Percentiles rank a stretch among this genome's conserved stretches.
Conservation (phyloP, 2,113 vertebrate genomes). For the Maccullochella peelii region DNA sequence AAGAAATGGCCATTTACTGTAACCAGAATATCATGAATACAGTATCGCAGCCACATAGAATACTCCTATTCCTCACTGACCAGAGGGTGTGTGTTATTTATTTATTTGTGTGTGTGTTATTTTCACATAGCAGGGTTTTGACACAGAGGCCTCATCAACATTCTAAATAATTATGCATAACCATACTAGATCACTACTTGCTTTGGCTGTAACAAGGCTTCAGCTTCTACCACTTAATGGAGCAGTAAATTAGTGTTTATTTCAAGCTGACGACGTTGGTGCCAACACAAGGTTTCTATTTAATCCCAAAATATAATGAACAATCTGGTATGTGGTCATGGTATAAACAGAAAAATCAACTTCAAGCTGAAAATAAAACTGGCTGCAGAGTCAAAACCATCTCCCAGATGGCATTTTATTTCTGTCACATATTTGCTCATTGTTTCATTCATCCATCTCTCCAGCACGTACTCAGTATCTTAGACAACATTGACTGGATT, state of each 20-base stretch:
- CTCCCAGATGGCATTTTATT: slow-evolving; percentile 44
- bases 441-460: slow-evolving; percentile 31
- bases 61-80: not conserved
- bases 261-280: slow-evolving; percentile 31
- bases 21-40: slow-evolving; percentile 14
- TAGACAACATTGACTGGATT: not conserved
- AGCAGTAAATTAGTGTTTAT: slow-evolving; percentile 57
- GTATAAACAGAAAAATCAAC: slow-evolving; percentile 46
- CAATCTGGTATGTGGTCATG: slow-evolving; percentile 47
- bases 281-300: slow-evolving; percentile 50
- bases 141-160: not conserved
- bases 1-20: not conserved
- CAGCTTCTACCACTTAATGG: slow-evolving; percentile 43
- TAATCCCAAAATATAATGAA: slow-evolving; percentile 43
- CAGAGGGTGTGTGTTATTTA: not conserved
- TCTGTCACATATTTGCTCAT: slow-evolving; percentile 42
- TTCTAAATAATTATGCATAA: slow-evolving; percentile 4
- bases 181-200: slow-evolving; percentile 7
- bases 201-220: slow-evolving; percentile 14
- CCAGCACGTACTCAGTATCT: not conserved
- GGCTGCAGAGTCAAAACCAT: slow-evolving; percentile 14
- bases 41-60: not conserved
- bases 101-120: not conserved
- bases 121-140: not conserved
- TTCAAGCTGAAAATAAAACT: slow-evolving; percentile 39